phyloP scores from a whole-genome alignment of 2,113 vertebrate species.

The Porphyrio hochstetteri region DNA sequence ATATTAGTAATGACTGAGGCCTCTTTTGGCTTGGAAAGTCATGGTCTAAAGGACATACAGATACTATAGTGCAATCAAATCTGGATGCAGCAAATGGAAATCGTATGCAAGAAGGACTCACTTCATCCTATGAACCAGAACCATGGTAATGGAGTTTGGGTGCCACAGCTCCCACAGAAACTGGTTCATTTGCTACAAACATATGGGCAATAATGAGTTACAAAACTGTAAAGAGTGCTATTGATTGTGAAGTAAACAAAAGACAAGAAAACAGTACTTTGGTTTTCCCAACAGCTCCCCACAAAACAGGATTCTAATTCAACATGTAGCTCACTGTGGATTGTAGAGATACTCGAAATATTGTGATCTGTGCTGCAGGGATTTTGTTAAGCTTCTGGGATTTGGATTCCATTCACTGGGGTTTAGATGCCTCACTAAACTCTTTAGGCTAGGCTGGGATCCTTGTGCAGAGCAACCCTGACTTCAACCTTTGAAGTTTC shows the following conservation, averaged over 20 bases:
- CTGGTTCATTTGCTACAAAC: not conserved
- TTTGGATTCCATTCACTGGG: not conserved
- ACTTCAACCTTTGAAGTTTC: not conserved
- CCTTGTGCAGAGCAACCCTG: not conserved
- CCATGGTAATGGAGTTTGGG: accelerated
- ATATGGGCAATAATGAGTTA: not conserved
- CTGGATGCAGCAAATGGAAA: not conserved
- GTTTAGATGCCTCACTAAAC: not conserved
- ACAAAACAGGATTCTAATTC: not conserved
- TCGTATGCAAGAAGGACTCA: not conserved
- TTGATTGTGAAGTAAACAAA: not conserved
- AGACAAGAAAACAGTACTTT: not conserved
- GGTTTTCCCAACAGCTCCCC: not conserved
- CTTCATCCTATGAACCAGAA: not conserved
- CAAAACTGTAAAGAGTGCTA: not conserved
- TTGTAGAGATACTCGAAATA: not conserved
- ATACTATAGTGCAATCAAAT: not conserved
- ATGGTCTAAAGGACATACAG: not conserved
- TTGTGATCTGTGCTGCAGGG: not conserved
- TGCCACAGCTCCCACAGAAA: not conserved
- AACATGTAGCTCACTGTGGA: not conserved
- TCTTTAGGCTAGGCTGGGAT: not conserved
- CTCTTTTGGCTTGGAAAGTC: not conserved
- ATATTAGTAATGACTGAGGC: not conserved
- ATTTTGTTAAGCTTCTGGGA: conserved; percentile 3